A percentile compares a stretch with the other conserved stretches of the same genome.
phyloP scores from a whole-genome alignment of 2,888 invertebrate species.

The Drosophila meridionalis region DNA sequence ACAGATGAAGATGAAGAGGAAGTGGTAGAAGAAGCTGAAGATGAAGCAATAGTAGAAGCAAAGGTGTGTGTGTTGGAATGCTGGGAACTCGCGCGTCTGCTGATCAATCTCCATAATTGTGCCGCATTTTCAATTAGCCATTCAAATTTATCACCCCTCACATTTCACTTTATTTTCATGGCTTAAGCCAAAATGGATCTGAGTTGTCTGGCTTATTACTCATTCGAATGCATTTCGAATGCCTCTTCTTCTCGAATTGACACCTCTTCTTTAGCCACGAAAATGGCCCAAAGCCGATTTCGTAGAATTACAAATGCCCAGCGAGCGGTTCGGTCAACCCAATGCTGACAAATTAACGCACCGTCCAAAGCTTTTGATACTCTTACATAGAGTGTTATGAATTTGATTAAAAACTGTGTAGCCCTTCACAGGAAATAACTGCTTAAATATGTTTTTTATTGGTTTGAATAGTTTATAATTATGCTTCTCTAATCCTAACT shows the following conservation, averaged over 20 bases:
- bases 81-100: constrained; percentile 9
- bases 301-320: constrained; percentile 69
- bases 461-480: neutral
- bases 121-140: constrained; percentile 60
- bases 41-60: neutral
- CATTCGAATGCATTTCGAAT: constrained; percentile 75
- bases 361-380: constrained; percentile 36
- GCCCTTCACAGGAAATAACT: neutral
- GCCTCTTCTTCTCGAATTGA: constrained; percentile 72
- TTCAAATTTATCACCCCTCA: constrained; percentile 63
- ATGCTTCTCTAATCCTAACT: neutral
- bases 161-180: constrained; percentile 24
- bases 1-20: constrained; percentile 1
- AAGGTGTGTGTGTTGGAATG: constrained; percentile 9
- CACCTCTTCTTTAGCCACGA: constrained; percentile 60
- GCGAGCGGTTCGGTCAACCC: constrained; percentile 14
- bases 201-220: constrained; percentile 63
- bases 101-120: constrained; percentile 70
- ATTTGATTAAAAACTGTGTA: neutral
- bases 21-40: neutral
- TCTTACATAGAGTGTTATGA: neutral
- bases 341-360: constrained; percentile 73
- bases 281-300: constrained; percentile 71
- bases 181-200: constrained; percentile 11
- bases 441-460: neutral